phyloP scores from a whole-genome alignment of 2,888 invertebrate species.

The Tortricodes alternella region DNA sequence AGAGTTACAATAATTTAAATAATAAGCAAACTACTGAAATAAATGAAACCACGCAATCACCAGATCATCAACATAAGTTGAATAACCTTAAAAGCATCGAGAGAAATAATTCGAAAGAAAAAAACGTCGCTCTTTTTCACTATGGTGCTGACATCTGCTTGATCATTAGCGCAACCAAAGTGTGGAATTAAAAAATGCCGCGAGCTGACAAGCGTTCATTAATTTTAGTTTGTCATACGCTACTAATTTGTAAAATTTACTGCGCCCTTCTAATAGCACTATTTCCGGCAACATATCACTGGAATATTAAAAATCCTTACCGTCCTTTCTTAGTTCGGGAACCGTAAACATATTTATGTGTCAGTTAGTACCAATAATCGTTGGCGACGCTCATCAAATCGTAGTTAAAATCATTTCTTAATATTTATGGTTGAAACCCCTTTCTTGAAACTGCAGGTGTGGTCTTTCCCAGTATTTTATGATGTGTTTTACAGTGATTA shows the following conservation, averaged over 20 bases:
- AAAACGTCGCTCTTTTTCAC: slow-evolving; percentile 48
- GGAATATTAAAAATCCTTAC: slow-evolving; percentile 61
- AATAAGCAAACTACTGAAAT: not conserved
- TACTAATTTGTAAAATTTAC: slow-evolving; percentile 79
- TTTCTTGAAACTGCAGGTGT: slow-evolving; percentile 46
- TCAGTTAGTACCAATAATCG: slow-evolving; percentile 68
- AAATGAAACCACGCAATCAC: not conserved
- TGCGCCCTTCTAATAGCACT: slow-evolving; percentile 66
- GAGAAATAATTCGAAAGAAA: slow-evolving; percentile 15
- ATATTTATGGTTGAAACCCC: slow-evolving; percentile 47
- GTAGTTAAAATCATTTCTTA: slow-evolving; percentile 62
- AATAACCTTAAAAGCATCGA: slow-evolving; percentile 1
- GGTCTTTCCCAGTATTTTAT: slow-evolving; percentile 46
- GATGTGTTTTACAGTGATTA: no score
- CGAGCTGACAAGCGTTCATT: slow-evolving; percentile 62
- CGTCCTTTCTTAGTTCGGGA: slow-evolving; percentile 44
- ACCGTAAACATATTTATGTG: slow-evolving; percentile 71
- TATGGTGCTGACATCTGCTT: slow-evolving; percentile 65
- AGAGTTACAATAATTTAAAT: not conserved
- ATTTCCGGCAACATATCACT: slow-evolving; percentile 74
- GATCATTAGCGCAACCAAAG: slow-evolving; percentile 64
- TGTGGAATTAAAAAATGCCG: slow-evolving; percentile 62
- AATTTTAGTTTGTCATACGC: slow-evolving; percentile 79
- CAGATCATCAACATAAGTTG: not conserved
- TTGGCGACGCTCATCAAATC: slow-evolving; percentile 60